Conservation (phyloP, 2,888 invertebrate species). For the Sinotaia quadrata region DNA sequence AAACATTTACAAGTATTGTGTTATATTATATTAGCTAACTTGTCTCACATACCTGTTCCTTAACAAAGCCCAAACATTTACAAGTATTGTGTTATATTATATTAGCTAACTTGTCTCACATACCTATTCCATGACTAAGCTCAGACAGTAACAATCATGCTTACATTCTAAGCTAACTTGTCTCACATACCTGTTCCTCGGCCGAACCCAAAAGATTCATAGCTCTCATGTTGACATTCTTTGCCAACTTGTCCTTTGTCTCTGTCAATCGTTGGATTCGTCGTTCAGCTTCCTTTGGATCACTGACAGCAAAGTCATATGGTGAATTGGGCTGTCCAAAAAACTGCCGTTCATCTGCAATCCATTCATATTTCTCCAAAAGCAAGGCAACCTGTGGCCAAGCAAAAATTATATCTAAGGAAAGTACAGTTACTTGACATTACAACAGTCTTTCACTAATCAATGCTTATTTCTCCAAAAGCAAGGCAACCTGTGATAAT, state of each 20-base stretch:
- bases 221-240: constrained; percentile 83
- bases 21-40: too few relatives aligned
- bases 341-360: constrained; percentile 82
- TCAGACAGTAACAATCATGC: too few relatives aligned
- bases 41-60: too few relatives aligned
- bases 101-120: too few relatives aligned
- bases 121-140: too few relatives aligned
- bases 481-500: too few relatives aligned
- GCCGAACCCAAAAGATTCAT: constrained; percentile 89
- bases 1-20: too few relatives aligned
- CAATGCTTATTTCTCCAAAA: too few relatives aligned
- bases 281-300: constrained; percentile 80
- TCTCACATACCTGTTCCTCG: constrained; percentile 81
- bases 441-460: not conserved
- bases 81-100: too few relatives aligned
- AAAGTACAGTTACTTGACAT: not conserved
- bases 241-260: constrained; percentile 71
- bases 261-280: constrained; percentile 78
- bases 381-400: constrained; percentile 37
- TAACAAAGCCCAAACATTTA: too few relatives aligned
- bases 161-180: too few relatives aligned
- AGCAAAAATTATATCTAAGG: not conserved
- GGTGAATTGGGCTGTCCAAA: constrained; percentile 78
- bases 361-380: constrained; percentile 78
- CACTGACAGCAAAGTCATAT: constrained; percentile 74